Evolutionary conservation across 2,797 vertebrate species (phyloP).

Genomic region (Chromobotia macracanthus): DNA sequence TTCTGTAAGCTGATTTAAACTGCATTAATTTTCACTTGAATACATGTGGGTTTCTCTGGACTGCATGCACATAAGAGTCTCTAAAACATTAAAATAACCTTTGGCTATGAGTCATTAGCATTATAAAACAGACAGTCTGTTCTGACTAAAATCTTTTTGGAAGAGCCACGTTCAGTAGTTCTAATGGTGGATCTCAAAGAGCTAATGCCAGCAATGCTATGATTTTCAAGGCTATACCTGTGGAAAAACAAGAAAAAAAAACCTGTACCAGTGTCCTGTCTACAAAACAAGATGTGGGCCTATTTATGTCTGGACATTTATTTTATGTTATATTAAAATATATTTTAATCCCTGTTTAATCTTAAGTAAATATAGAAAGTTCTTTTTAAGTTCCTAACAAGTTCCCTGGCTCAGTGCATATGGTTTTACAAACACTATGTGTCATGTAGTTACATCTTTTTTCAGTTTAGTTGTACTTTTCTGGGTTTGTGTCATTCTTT

Average conservation of each 20-base stretch:
- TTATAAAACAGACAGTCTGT: not conserved
- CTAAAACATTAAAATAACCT: not conserved
- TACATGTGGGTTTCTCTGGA: constrained; percentile 25
- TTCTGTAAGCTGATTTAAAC: constrained; percentile 63
- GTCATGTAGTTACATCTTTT: not conserved
- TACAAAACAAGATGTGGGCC: constrained; percentile 91
- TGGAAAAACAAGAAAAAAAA: constrained; percentile 85
- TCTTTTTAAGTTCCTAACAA: too few species aligned
- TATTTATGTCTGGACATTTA: constrained; percentile 92
- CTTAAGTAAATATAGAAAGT: too few species aligned
- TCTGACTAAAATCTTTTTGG: not conserved
- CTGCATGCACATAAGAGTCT: not conserved
- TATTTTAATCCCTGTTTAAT: not conserved
- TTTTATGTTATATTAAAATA: not conserved
- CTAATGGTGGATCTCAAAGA: constrained; percentile 89
- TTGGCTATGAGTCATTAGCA: too few species aligned
- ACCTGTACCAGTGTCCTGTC: constrained; percentile 85
- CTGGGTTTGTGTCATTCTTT: too few species aligned
- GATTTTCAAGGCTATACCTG: constrained; percentile 86
- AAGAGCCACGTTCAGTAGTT: too few species aligned
- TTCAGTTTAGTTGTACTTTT: not conserved
- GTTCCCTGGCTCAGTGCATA: not conserved
- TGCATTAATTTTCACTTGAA: constrained; percentile 68
- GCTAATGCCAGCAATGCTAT: constrained; percentile 85
- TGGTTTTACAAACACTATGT: not conserved